These are phyloP conservation scores for Leuctra nigra DNA, from an alignment of 2,888 invertebrate species.

Conservation along the genomic window DNA sequence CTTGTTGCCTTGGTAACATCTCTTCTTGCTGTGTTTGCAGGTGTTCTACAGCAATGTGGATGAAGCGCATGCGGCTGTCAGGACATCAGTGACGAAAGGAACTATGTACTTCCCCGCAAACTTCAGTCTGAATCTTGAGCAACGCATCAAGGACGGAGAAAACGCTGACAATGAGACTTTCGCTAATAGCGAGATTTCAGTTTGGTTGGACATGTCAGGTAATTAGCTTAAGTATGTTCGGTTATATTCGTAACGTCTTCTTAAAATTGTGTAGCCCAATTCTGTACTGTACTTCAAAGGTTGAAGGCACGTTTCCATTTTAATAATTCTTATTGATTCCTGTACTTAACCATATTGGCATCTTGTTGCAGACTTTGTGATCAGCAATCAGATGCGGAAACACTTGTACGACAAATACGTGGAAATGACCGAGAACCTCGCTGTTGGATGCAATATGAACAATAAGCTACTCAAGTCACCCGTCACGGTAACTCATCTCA, in stretches of 20 bases:
- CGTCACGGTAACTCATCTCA: constrained; percentile 44
- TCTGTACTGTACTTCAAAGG: no score
- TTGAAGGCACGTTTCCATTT: no score
- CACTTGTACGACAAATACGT: constrained; percentile 62
- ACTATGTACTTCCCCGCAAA: constrained; percentile 64
- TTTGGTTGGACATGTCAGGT: constrained; percentile 74
- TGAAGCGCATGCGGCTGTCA: no score
- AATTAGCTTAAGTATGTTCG: no score
- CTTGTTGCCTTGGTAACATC: no score
- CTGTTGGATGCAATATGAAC: constrained; percentile 57
- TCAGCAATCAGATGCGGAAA: no score
- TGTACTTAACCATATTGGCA: constrained; percentile 77
- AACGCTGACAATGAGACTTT: constrained; percentile 38
- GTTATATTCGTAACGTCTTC: no score
- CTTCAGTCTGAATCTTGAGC: constrained; percentile 59
- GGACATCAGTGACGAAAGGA: no score
- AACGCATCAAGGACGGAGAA: constrained; percentile 51
- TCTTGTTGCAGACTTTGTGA: constrained; percentile 68
- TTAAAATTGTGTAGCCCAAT: no score
- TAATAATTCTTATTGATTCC: no score
- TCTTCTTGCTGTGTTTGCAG: no score
- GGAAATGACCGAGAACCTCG: constrained; percentile 54
- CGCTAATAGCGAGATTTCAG: constrained; percentile 53
- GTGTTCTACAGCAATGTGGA: no score
- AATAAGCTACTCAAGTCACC: constrained; percentile 52